phyloP scores from a whole-genome alignment of 2,113 vertebrate genomes.

The Gobio gobio region DNA sequence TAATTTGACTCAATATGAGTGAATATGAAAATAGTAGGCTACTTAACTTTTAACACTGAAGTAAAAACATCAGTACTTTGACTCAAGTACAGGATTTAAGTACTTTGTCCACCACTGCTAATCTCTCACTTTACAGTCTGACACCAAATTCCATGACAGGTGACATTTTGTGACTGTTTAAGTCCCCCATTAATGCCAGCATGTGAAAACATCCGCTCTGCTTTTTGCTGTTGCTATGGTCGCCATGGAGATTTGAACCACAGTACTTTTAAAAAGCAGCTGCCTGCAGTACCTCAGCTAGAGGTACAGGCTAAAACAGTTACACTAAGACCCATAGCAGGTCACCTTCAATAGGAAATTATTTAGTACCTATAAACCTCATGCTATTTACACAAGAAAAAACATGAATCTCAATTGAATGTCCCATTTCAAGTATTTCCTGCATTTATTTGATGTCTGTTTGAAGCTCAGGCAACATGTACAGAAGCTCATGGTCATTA shows the following conservation, averaged over 20 bases:
- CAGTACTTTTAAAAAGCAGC: conserved; percentile 14
- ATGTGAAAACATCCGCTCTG: conserved; percentile 30
- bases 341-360: not conserved
- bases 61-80: not conserved
- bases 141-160: not conserved
- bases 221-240: conserved; percentile 15
- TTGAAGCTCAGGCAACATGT: not conserved
- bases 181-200: conserved; percentile 13
- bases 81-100: not conserved
- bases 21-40: not conserved
- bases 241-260: conserved; percentile 47
- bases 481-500: not conserved
- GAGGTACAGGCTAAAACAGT: not conserved
- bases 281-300: not conserved
- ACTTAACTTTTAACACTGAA: not conserved
- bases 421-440: not conserved
- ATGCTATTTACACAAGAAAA: not conserved
- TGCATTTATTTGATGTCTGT: not conserved
- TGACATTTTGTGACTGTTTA: not conserved
- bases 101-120: not conserved
- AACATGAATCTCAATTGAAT: not conserved
- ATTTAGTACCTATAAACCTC: not conserved
- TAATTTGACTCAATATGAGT: not conserved
- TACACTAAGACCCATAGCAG: not conserved
- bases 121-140: not conserved